Evolutionary conservation across 1,140 invertebrate genomes (phyloP), one percentile per base, ranked within the genome.

Genomic region (Microplitis mediator): DNA sequence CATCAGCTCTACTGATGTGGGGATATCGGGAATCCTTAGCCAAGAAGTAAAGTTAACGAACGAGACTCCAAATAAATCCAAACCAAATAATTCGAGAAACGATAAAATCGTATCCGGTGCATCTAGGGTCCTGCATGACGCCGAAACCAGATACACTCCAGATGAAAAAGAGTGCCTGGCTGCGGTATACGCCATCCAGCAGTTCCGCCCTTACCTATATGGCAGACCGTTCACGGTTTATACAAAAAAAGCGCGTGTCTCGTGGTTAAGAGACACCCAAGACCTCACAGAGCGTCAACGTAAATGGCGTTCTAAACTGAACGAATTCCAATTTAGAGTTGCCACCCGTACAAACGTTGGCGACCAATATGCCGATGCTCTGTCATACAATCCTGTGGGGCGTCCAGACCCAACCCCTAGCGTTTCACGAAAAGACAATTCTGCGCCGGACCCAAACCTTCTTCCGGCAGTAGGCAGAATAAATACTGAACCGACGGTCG

Each of bases 171-270:
- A 77, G 34, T 71, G 68, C 14, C 52, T 77, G 5, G 72, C 72
- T 8, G 66, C 72, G 3, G 71, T 87, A 1, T 81, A 74, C 74
- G 82, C 79, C 0, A 75, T 86, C 2, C 73, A 83, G 74, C 71
- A 85, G 39, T 88, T 87, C 63, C 56, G 78, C 58, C 77, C 79
- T 13, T 89, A 85, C 73, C 70, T 89, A 3, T 81, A 81, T 58
- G 81, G 81, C 14, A 79, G 52, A 31, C 74, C 80, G 35, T 88
- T 89, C 75, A 80, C 31, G 3, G 77, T 89, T 1, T 64, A 81
- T 14, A 88, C 86, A 0, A 87, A 90, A 69, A 86, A 88, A 60
- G 75, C 78, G 61, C 79, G 82, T 1, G 72, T 89, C 23, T 68
- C 65, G 60, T 89, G 81, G 79, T 68, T 89, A 13, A 8, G 50